phyloP scores from a whole-genome alignment of 2,888 invertebrate species.

The Lasioglossum zephyrum region DNA sequence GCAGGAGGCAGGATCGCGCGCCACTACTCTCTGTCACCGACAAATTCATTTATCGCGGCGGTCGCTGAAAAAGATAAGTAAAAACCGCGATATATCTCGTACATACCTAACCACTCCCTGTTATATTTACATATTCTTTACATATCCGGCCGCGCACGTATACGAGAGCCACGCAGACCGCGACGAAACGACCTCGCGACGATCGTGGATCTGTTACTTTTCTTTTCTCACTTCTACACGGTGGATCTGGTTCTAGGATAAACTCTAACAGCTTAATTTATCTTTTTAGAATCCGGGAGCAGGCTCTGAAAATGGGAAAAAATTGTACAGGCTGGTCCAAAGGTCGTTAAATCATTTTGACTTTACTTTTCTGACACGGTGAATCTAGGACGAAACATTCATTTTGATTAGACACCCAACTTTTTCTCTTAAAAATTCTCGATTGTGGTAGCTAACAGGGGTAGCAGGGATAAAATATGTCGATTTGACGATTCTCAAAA shows the following conservation, averaged over 20 bases:
- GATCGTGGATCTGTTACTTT: background rate
- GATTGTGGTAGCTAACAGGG: no score
- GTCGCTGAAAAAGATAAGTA: slow-evolving; percentile 21
- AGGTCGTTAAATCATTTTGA: background rate
- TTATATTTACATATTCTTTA: slow-evolving; percentile 64
- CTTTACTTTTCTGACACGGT: background rate
- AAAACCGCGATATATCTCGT: slow-evolving; percentile 53
- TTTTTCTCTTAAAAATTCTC: no score
- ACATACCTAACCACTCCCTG: slow-evolving; percentile 55
- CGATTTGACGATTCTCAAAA: no score
- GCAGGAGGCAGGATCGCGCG: background rate
- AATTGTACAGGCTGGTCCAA: no score
- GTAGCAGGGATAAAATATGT: no score
- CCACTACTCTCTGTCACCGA: slow-evolving; percentile 33
- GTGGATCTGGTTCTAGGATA: background rate
- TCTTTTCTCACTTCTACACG: background rate
- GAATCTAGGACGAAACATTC: no score
- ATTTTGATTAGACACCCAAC: no score
- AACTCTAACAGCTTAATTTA: background rate
- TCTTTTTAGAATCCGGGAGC: background rate
- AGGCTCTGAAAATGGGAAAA: no score
- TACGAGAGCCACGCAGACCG: slow-evolving; percentile 29
- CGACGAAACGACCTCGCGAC: background rate
- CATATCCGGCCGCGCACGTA: slow-evolving; percentile 30
- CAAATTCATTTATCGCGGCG: slow-evolving; percentile 50